These are phyloP conservation scores for Myopa testacea DNA, from an alignment of 2,888 invertebrate genomes.

Conservation along the genomic window DNA sequence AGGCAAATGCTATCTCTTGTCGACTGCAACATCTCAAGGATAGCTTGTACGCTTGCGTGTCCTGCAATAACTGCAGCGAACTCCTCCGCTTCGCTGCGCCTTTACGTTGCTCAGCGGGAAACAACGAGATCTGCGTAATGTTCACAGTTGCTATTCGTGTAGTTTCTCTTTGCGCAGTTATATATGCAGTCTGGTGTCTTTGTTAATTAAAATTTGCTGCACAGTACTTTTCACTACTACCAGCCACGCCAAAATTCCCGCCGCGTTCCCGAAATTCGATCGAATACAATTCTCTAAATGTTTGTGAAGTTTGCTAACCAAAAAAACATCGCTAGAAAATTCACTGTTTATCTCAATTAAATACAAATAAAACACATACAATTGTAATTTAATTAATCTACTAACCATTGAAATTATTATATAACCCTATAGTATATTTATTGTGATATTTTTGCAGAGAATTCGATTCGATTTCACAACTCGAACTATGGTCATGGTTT, in stretches of 20 bases:
- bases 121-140: background rate
- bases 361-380: too few relatives aligned
- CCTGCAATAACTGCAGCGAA: slow-evolving; percentile 26
- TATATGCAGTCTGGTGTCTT: background rate
- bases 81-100: slow-evolving; percentile 29
- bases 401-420: too few relatives aligned
- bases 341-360: background rate
- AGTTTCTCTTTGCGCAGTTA: slow-evolving; percentile 9
- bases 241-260: slow-evolving; percentile 25
- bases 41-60: slow-evolving; percentile 6
- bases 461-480: too few relatives aligned
- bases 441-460: too few relatives aligned
- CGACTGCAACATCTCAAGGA: background rate
- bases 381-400: too few relatives aligned
- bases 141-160: background rate
- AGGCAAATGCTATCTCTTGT: too few relatives aligned
- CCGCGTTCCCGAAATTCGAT: slow-evolving; percentile 17
- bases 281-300: slow-evolving; percentile 1
- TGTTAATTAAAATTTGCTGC: background rate
- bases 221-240: background rate
- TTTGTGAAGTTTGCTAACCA: background rate
- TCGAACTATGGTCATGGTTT: too few relatives aligned
- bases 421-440: too few relatives aligned
- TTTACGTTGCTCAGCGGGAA: slow-evolving; percentile 1
- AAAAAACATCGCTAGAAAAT: background rate